These are phyloP conservation scores for Pipra filicauda DNA, from an alignment of 2,113 vertebrate genomes.

Conservation along the genomic window DNA sequence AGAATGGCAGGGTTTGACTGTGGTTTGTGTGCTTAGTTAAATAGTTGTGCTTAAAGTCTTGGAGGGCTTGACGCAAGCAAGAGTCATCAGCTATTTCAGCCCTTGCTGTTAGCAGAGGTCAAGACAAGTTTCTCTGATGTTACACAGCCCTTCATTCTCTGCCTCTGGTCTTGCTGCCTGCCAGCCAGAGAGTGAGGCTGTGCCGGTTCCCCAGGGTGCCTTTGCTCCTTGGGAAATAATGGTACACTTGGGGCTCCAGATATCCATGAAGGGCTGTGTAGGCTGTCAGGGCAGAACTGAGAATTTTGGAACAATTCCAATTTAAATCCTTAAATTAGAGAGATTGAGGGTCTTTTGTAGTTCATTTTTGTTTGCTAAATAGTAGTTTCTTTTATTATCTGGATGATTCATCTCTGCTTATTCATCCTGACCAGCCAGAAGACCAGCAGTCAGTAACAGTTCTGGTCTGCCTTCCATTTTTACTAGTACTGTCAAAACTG, in stretches of 20 bases:
- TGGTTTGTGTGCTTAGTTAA: background rate
- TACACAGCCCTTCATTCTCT: background rate
- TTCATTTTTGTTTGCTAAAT: background rate
- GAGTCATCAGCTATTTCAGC: constrained; percentile 30
- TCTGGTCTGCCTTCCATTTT: background rate
- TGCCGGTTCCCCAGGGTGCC: accelerated
- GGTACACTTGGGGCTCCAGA: background rate
- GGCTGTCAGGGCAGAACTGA: background rate
- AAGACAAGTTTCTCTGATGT: background rate
- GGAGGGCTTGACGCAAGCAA: background rate
- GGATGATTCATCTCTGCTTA: constrained; percentile 2
- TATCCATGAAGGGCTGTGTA: background rate
- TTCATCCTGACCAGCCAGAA: background rate
- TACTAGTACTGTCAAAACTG: background rate
- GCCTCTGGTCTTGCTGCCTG: background rate
- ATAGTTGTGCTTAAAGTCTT: constrained; percentile 3
- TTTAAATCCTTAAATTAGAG: background rate
- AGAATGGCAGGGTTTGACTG: background rate
- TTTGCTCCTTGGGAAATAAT: background rate
- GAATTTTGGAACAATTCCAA: background rate
- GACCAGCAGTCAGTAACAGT: background rate
- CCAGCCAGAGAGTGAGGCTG: background rate
- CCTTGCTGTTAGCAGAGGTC: background rate
- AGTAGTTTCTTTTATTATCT: background rate
- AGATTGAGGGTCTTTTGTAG: background rate